Conservation (phyloP, 92 coral and sea anemone genomes). For the Micromussa lordhowensis region DNA sequence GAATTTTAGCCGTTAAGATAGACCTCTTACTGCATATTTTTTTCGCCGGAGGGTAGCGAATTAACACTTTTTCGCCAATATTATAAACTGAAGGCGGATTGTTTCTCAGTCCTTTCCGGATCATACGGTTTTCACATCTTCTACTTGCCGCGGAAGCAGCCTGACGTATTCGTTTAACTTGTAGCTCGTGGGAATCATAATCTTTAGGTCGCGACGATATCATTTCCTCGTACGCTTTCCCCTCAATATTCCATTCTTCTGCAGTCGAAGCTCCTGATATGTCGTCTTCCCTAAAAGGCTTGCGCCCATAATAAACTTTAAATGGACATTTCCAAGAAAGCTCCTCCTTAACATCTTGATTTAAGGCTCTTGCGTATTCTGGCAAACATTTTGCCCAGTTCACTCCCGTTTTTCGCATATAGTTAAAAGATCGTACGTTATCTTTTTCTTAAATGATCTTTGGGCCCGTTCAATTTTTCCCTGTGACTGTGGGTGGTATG, state of each 20-base stretch:
- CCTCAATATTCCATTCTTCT: slow-evolving; percentile 45
- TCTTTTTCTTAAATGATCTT: slow-evolving; percentile 44
- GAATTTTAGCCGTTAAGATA: slow-evolving; percentile 26
- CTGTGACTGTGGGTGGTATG: slow-evolving; percentile 53
- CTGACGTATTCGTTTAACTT: slow-evolving; percentile 13
- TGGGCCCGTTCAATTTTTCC: slow-evolving; percentile 55
- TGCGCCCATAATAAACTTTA: slow-evolving; percentile 57
- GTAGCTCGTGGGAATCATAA: slow-evolving; percentile 15
- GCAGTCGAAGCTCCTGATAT: not conserved
- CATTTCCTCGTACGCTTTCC: slow-evolving; percentile 17
- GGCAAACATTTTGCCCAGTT: slow-evolving; percentile 55
- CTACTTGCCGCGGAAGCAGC: slow-evolving; percentile 37
- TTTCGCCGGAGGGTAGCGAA: slow-evolving; percentile 52
- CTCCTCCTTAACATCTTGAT: slow-evolving; percentile 51
- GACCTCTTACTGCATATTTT: slow-evolving; percentile 39
- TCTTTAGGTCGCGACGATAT: slow-evolving; percentile 39
- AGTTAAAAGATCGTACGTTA: slow-evolving; percentile 42
- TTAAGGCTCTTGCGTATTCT: slow-evolving; percentile 52
- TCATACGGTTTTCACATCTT: slow-evolving; percentile 47
- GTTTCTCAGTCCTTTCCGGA: slow-evolving; percentile 25
- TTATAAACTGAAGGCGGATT: slow-evolving; percentile 51
- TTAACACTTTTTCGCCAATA: slow-evolving; percentile 44
- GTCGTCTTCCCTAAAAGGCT: slow-evolving; percentile 1
- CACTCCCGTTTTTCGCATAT: slow-evolving; percentile 47
- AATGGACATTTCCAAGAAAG: slow-evolving; percentile 60